Evolutionary conservation across 2,888 invertebrate genomes (phyloP).

Genomic region (Smittia aterrima): DNA sequence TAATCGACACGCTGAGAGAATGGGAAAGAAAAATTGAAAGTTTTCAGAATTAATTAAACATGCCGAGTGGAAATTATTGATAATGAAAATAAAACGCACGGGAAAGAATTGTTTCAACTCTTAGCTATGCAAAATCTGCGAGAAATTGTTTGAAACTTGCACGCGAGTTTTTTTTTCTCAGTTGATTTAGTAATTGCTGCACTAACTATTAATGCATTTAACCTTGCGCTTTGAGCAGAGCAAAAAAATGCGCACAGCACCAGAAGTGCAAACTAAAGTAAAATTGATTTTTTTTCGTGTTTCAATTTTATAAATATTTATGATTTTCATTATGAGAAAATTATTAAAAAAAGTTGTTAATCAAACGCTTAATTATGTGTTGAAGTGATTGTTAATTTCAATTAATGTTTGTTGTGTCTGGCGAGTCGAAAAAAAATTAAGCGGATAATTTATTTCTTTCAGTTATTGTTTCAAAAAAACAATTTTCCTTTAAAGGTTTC

Average conservation of each 20-base stretch:
- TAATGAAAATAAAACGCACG: neutral
- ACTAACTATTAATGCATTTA: neutral
- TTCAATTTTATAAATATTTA: too few relatives aligned
- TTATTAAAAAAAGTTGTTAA: too few relatives aligned
- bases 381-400: too few relatives aligned
- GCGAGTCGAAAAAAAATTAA: too few relatives aligned
- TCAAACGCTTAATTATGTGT: too few relatives aligned
- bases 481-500: too few relatives aligned
- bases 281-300: too few relatives aligned
- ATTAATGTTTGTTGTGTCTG: too few relatives aligned
- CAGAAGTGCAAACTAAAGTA: too few relatives aligned
- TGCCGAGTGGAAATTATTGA: neutral
- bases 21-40: constrained; percentile 16
- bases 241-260: neutral
- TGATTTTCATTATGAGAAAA: too few relatives aligned
- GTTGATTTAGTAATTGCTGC: neutral
- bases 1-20: constrained; percentile 17
- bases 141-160: neutral
- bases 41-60: constrained; percentile 3
- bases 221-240: neutral
- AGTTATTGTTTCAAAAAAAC: too few relatives aligned
- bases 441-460: too few relatives aligned
- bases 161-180: neutral
- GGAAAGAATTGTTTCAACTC: neutral
- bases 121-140: neutral